Conservation (phyloP, 2,113 vertebrate genomes). For the Trogon surrucura region DNA sequence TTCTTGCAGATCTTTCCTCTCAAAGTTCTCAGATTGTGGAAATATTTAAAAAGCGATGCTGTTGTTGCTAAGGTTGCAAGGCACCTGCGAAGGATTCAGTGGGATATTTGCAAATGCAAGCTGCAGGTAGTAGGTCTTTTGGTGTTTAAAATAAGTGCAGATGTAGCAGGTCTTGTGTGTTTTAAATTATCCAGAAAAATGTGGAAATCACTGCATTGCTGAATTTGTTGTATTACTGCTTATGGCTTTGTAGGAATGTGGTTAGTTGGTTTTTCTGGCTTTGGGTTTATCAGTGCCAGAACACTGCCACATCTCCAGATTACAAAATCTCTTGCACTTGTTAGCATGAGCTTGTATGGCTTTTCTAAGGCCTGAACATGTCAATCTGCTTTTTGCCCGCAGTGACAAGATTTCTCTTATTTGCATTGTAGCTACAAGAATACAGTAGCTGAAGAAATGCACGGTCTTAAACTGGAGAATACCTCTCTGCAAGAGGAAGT, state of each 20-base stretch:
- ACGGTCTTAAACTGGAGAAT: constrained; percentile 59
- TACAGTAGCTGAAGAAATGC: constrained; percentile 66
- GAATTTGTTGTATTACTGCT: neutral
- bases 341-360: neutral
- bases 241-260: neutral
- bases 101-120: neutral
- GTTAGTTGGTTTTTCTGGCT: neutral
- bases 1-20: neutral
- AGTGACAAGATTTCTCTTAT: neutral
- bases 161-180: neutral
- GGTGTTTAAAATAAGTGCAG: neutral
- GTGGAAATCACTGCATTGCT: accelerated
- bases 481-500: constrained; percentile 73
- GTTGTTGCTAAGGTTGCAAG: neutral
- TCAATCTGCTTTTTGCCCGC: neutral
- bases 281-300: neutral
- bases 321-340: neutral
- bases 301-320: neutral
- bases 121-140: neutral
- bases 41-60: neutral
- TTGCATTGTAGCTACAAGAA: constrained; percentile 73
- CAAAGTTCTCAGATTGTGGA: neutral
- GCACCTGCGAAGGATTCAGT: neutral
- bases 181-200: neutral
- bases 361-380: neutral